Evolutionary conservation across 1,140 invertebrate species (phyloP).

Genomic region (Zophobas atratus): DNA sequence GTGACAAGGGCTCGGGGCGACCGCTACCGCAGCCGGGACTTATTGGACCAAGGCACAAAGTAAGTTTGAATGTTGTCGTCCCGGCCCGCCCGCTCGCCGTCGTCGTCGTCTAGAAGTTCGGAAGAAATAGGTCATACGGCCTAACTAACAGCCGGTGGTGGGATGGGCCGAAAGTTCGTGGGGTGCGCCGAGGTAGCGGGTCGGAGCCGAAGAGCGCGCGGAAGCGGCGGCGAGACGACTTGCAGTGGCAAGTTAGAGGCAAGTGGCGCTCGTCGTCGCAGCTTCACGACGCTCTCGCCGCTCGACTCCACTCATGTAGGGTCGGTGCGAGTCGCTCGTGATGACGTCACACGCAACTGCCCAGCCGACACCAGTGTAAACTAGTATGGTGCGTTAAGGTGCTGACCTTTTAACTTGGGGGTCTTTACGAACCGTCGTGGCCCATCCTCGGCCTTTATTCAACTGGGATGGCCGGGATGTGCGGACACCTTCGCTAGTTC

Average conservation of each 20-base stretch:
- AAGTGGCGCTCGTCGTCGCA: constrained; percentile 11
- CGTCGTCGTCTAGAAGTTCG: background rate
- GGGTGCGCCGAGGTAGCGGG: constrained; percentile 5
- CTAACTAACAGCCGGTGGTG: constrained; percentile 4
- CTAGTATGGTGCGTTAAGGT: constrained; percentile 44
- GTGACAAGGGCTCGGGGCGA: constrained; percentile 60
- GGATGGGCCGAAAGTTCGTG: constrained; percentile 46
- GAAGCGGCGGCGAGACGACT: constrained; percentile 16
- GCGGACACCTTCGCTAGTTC: background rate
- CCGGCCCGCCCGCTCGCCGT: background rate
- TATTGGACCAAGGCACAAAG: constrained; percentile 61
- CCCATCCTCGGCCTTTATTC: background rate
- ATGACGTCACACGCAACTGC: constrained; percentile 44
- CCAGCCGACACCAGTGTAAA: constrained; percentile 47
- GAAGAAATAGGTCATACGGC: constrained; percentile 50
- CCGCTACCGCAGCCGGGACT: constrained; percentile 60
- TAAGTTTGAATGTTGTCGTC: constrained; percentile 48
- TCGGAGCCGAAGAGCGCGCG: constrained; percentile 12
- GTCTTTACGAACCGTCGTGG: background rate
- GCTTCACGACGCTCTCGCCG: constrained; percentile 14
- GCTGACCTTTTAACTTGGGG: constrained; percentile 29
- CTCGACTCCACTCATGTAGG: constrained; percentile 22
- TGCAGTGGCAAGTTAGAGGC: background rate
- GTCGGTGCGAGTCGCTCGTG: background rate
- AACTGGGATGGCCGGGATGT: background rate